Conservation (phyloP, 2,888 invertebrate genomes). For the Tetranychus piercei region DNA sequence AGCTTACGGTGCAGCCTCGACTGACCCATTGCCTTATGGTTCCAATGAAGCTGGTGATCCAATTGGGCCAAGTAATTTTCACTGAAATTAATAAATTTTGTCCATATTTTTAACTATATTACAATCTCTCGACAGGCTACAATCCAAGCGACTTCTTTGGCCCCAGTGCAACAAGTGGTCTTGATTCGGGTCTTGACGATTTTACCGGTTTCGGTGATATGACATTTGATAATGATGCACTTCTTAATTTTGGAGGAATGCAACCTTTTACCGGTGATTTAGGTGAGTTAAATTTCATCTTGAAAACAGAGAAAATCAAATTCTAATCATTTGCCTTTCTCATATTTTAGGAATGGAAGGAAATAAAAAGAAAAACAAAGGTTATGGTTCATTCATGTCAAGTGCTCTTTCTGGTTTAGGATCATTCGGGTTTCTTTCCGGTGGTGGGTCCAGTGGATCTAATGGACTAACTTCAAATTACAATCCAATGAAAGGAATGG, state of each 20-base stretch:
- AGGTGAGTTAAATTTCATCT: neutral
- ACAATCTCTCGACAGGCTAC: neutral
- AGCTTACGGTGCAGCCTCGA: neutral
- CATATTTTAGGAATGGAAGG: neutral
- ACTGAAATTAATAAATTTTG: neutral
- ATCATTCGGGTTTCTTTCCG: neutral
- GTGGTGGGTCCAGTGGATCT: neutral
- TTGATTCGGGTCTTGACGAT: constrained; percentile 2
- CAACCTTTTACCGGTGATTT: neutral
- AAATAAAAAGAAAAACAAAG: constrained; percentile 5
- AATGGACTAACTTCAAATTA: neutral
- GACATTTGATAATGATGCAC: neutral
- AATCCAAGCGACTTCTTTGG: constrained; percentile 6
- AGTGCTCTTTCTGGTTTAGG: constrained; percentile 8
- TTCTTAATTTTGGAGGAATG: constrained; percentile 8
- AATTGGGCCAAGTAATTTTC: neutral
- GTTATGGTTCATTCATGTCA: constrained; percentile 6
- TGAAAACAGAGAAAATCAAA: neutral
- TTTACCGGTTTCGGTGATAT: neutral
- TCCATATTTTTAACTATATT: neutral
- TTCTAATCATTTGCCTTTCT: neutral
- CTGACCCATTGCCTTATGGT: constrained; percentile 1
- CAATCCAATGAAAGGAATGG: neutral
- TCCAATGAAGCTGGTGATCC: constrained; percentile 4
- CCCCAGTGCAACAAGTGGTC: neutral